Conservation (phyloP, 2,888 invertebrate genomes). For the Molorchus minor region DNA sequence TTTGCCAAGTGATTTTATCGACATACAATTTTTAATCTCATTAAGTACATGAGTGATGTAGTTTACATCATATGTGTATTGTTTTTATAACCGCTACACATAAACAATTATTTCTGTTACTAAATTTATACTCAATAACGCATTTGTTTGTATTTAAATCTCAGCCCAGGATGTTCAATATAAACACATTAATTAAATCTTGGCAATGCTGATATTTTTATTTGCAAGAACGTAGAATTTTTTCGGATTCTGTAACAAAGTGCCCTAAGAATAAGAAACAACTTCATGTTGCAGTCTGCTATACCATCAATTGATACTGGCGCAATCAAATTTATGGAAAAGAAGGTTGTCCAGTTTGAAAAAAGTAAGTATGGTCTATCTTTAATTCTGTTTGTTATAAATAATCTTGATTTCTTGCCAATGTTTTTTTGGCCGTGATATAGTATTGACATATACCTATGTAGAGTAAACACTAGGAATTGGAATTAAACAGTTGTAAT, state of each 20-base stretch:
- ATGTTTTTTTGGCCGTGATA: conserved; percentile 8
- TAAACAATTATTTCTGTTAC: not conserved
- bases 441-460: no score
- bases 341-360: conserved; percentile 54
- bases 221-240: not conserved
- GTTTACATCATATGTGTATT: no score
- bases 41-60: no score
- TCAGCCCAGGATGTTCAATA: no score
- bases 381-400: conserved; percentile 3
- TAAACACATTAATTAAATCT: no score
- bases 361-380: conserved; percentile 49
- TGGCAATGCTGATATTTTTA: not conserved
- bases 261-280: not conserved
- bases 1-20: no score
- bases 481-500: no score
- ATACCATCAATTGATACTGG: conserved; percentile 46
- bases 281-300: not conserved
- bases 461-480: no score
- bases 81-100: no score
- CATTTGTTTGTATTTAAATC: no score
- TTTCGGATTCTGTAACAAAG: not conserved
- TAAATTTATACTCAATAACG: no score
- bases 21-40: no score
- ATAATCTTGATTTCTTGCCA: conserved; percentile 18
- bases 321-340: conserved; percentile 55